phyloP scores from a whole-genome alignment of 2,797 vertebrate species.

The Coregonus sp. region DNA sequence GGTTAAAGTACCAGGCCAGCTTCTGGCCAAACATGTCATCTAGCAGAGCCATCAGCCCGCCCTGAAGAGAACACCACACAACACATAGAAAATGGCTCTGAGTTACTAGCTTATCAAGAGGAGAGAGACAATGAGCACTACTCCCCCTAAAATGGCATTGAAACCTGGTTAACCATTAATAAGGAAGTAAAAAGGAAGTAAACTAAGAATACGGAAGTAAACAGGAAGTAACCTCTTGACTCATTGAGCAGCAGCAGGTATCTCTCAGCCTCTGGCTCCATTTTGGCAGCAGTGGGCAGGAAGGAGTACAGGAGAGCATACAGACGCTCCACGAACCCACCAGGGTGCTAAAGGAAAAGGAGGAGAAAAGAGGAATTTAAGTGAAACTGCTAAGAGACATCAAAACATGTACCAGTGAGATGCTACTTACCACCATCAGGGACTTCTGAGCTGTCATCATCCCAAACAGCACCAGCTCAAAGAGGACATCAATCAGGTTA shows the following conservation, averaged over 20 bases:
- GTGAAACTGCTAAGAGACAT: neutral
- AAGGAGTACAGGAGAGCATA: neutral
- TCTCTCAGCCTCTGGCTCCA: neutral
- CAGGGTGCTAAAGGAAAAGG: neutral
- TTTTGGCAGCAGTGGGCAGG: neutral
- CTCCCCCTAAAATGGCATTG: too few species aligned
- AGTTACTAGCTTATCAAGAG: neutral
- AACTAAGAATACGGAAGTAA: neutral
- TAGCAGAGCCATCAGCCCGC: neutral
- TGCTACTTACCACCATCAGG: neutral
- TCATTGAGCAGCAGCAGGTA: neutral
- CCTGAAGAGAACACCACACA: neutral
- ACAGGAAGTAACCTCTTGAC: neutral
- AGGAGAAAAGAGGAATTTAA: neutral
- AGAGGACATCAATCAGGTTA: neutral
- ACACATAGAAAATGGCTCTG: too few species aligned
- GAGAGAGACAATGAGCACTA: too few species aligned
- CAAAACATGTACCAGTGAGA: neutral
- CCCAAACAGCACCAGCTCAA: slow-evolving; percentile 1
- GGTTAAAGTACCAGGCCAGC: neutral
- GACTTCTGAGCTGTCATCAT: neutral
- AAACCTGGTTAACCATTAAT: neutral
- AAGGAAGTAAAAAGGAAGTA: neutral
- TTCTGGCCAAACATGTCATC: neutral
- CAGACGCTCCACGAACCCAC: neutral